These are phyloP conservation scores for Aeoliscus strigatus DNA, from an alignment of 2,797 vertebrate species.

Conservation along the genomic window DNA sequence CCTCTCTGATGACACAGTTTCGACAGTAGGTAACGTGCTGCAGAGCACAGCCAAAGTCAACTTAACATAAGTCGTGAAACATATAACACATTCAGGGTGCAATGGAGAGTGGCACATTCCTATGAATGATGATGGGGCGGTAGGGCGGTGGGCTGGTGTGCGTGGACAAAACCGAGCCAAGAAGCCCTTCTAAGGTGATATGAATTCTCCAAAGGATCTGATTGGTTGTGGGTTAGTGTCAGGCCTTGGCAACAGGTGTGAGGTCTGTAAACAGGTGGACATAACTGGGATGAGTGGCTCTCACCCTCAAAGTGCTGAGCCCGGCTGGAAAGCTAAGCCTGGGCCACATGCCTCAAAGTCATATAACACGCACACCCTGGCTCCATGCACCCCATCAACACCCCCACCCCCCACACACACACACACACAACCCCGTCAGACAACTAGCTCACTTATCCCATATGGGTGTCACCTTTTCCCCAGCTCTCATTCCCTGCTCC, in stretches of 20 bases:
- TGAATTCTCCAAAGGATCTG: constrained; percentile 36
- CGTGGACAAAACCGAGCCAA: constrained; percentile 20
- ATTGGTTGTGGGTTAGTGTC: constrained; percentile 61
- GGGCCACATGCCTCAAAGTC: constrained; percentile 65
- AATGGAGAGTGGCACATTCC: constrained; percentile 19
- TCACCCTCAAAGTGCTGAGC: constrained; percentile 73
- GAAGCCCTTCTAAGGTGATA: constrained; percentile 74
- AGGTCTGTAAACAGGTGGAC: constrained; percentile 72
- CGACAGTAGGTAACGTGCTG: too few species aligned
- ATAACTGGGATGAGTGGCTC: constrained; percentile 77
- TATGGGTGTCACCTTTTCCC: constrained; percentile 59
- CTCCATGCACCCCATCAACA: constrained; percentile 39
- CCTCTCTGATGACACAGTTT: constrained; percentile 8
- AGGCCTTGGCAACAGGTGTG: constrained; percentile 74
- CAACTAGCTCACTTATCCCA: constrained; percentile 49
- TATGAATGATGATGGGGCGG: constrained; percentile 16
- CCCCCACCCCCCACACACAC: constrained; percentile 29
- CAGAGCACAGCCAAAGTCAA: too few species aligned
- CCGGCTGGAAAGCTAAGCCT: constrained; percentile 61
- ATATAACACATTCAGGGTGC: constrained; percentile 11
- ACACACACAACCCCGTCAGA: constrained; percentile 14
- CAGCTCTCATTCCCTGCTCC: constrained; percentile 15
- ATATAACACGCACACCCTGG: constrained; percentile 55
- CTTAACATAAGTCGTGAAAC: constrained; percentile 16
- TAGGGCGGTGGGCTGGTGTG: constrained; percentile 20